phyloP scores from a whole-genome alignment of 2,797 vertebrate species.

The Oryzias sinensis region DNA sequence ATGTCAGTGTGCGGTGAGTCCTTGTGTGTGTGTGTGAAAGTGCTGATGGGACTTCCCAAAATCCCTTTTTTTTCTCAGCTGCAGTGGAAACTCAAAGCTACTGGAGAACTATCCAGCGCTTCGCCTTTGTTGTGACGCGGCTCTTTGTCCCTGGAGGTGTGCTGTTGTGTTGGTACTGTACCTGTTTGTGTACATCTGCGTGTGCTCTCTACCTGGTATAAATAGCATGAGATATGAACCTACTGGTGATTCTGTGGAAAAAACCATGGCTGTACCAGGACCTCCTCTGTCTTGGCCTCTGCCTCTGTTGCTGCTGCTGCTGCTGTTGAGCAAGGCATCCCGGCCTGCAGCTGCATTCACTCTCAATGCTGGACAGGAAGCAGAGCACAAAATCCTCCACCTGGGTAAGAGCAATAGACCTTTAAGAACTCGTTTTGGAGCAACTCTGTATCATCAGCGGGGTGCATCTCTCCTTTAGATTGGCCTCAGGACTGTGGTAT shows the following conservation, averaged over 20 bases:
- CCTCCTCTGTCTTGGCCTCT: constrained; percentile 53
- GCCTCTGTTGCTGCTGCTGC: constrained; percentile 57
- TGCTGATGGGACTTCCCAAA: constrained; percentile 73
- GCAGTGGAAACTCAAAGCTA: constrained; percentile 61
- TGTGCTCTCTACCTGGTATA: constrained; percentile 51
- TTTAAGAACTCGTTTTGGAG: not conserved
- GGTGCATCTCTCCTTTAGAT: constrained; percentile 58
- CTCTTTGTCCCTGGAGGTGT: constrained; percentile 63
- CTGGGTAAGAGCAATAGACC: constrained; percentile 63
- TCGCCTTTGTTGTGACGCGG: constrained; percentile 66
- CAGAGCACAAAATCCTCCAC: constrained; percentile 74
- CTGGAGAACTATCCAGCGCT: constrained; percentile 75
- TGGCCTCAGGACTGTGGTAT: constrained; percentile 82
- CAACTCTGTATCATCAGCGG: not conserved
- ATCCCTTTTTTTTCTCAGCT: constrained; percentile 46
- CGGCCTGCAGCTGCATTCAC: constrained; percentile 63
- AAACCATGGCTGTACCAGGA: constrained; percentile 60
- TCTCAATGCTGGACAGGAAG: constrained; percentile 55
- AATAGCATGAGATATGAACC: constrained; percentile 41
- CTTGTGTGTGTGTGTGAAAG: constrained; percentile 58
- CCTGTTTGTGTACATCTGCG: constrained; percentile 34
- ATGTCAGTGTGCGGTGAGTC: constrained; percentile 35
- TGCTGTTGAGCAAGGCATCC: constrained; percentile 67
- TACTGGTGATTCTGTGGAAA: constrained; percentile 62
- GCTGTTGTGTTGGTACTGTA: constrained; percentile 31